Evolutionary conservation across 2,113 vertebrate species (phyloP).

Genomic region (Oxygymnocypris stewartii): DNA sequence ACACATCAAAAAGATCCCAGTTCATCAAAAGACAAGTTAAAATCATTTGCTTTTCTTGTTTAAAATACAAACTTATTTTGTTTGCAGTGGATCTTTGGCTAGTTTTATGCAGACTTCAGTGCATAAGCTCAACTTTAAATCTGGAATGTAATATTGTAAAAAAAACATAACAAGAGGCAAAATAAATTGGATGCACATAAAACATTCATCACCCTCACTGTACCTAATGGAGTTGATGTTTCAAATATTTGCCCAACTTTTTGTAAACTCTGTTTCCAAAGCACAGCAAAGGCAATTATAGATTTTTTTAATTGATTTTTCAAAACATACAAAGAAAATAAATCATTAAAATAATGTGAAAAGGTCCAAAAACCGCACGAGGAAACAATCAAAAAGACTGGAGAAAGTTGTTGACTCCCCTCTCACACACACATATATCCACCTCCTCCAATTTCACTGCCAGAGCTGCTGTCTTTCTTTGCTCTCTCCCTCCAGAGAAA

Average conservation of each 20-base stretch:
- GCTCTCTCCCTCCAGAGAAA: constrained; percentile 51
- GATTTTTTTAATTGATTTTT: constrained; percentile 25
- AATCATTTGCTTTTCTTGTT: neutral
- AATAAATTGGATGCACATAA: constrained; percentile 11
- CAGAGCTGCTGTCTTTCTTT: constrained; percentile 48
- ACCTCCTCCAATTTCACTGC: constrained; percentile 41
- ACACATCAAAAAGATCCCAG: neutral
- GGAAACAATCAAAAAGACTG: constrained; percentile 51
- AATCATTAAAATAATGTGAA: constrained; percentile 52
- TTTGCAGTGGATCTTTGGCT: constrained; percentile 9
- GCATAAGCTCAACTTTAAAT: neutral
- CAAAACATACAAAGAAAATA: constrained; percentile 40
- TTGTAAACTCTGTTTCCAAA: constrained; percentile 31
- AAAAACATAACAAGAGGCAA: neutral
- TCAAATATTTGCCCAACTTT: constrained; percentile 29
- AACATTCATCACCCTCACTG: constrained; percentile 2
- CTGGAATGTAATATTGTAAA: constrained; percentile 3
- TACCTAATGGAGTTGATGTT: constrained; percentile 24
- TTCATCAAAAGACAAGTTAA: neutral
- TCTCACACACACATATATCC: constrained; percentile 30
- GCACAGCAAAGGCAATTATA: constrained; percentile 9
- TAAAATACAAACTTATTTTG: neutral
- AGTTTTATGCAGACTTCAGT: neutral
- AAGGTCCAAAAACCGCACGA: constrained; percentile 40
- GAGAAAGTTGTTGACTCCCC: constrained; percentile 55